Conservation (phyloP, 2,113 vertebrate species). For the Vidua chalybeata region DNA sequence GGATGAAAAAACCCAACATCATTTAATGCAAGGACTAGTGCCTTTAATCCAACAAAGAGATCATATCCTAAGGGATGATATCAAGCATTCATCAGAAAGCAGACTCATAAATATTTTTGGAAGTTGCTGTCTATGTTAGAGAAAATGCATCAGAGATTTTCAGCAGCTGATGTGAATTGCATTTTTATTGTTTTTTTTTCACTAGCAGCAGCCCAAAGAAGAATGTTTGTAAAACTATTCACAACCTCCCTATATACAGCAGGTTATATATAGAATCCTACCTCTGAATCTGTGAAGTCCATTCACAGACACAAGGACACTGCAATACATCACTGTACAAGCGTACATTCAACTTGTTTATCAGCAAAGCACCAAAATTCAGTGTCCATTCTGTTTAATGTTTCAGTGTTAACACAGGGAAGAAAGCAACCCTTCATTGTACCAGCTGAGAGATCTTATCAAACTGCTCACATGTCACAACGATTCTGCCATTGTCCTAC, state of each 20-base stretch:
- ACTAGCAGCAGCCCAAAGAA: neutral
- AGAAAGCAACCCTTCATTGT: neutral
- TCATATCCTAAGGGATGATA: conserved; percentile 57
- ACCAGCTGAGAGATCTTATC: neutral
- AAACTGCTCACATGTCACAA: neutral
- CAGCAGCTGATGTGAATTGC: conserved; percentile 19
- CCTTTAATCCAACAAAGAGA: conserved; percentile 64
- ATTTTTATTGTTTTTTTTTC: neutral
- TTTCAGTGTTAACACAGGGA: neutral
- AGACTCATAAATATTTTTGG: conserved; percentile 50
- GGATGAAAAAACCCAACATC: conserved; percentile 7
- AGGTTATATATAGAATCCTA: neutral
- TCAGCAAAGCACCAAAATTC: neutral
- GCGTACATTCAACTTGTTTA: neutral
- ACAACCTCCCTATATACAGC: neutral
- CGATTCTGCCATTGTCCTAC: neutral
- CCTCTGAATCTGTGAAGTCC: conserved; percentile 6
- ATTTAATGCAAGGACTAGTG: conserved; percentile 34
- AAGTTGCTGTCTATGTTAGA: conserved; percentile 34
- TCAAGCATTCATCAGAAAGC: conserved; percentile 56
- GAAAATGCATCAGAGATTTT: conserved; percentile 39
- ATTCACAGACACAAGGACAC: conserved; percentile 8
- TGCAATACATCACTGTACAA: neutral
- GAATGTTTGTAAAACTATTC: neutral
- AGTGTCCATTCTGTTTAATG: neutral